Evolutionary conservation across 2,888 invertebrate genomes (phyloP), one percentile per base, ranked within the genome.

Genomic region (Polymixis lichenea): DNA sequence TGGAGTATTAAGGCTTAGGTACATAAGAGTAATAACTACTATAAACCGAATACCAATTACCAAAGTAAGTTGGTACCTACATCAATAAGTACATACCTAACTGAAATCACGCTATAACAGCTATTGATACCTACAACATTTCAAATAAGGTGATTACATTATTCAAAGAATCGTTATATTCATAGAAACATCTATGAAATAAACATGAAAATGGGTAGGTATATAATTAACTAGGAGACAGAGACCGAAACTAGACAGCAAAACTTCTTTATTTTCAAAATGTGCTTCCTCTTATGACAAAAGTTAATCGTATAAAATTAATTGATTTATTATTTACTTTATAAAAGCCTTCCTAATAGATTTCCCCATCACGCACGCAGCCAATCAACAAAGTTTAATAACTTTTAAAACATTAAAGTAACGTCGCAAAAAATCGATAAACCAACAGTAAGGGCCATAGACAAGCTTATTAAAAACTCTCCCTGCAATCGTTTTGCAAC

Each of bases 401-500:
- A 72, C 58, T 69, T 71, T 53, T 38, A 53, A 61, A 74, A 68
- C 62, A 83, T 28, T 81, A 60, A 46, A 56, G 68, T 81, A 56
- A 66, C 72, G 60, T 77, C 61, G 19, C 53, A 13, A 65, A 77
- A 82, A 80, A 81, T 86, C 87, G 60, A 87, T 75, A 73, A 32
- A 53, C 62, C 67, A 68, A 53, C 68, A 65, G 69, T 75, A 61
- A 75, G 66, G 70, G 58, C 49, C 70, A 77, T 78, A 85, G 72
- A 87, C 78, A 80, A 88, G 68, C 78, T 65, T 85, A 85, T 82
- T 87, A 87, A 79, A 87, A 82, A 77, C 51, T 78, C 86, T 75
- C 75, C 73, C 68, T 62, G 74, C 66, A 62, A 64, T 65, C 85
- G 76, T 77, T 86, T 85, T 72, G 75, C 75, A 75, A 69, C 74